Base-by-base conservation (phyloP, 2,797 vertebrate genomes). In the Cuculus canorus region DNA sequence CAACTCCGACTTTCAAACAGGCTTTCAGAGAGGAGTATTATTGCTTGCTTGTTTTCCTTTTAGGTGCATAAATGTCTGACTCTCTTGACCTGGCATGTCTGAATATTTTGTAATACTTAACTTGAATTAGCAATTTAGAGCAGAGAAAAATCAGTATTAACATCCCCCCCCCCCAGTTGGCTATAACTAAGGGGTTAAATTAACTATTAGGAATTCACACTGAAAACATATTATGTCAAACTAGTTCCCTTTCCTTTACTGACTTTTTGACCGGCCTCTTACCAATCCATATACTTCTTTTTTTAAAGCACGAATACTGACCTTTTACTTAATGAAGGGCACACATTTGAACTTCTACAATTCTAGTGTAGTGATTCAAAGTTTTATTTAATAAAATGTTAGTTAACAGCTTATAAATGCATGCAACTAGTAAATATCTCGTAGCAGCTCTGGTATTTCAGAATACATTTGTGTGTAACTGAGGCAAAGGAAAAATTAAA, bases 91-190 rank as follows among this genome's bases (percentile, higher is more conserved):
- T 89, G 86, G 93, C 92, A 97, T 97, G 95, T 96, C 96, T 90
- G 93, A 97, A 96, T 97, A 97, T 97, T 98, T 98, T 97, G 91
- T 97, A 98, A 98, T 97, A 97, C 95, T 98, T 98, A 98, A 98
- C 96, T 95, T 94, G 93, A 98, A 98, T 98, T 98, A 98, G 95
- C 72, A 95, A 96, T 95, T 96, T 91, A 95, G 82, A 96, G 94
- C 77, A 90, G 89, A 96, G 91, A 97, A 98, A 98, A 98, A 90
- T 69, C 86, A 93, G 86, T 83, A 91, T 96, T 96, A 96, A 97
- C 39, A 77, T 54, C 78, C 80, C 80, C 39, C 77, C 54, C 78
- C 80, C 80, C 59, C 43, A 78, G 77, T 75, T 88, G 86, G 76
- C 35, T 84, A 81, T 84, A 92, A 96, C 88, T 96, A 96, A 95